Percentiles rank a stretch among this genome's conserved stretches.
phyloP scores from a whole-genome alignment of 2,113 vertebrate species.

The Podilymbus podiceps region DNA sequence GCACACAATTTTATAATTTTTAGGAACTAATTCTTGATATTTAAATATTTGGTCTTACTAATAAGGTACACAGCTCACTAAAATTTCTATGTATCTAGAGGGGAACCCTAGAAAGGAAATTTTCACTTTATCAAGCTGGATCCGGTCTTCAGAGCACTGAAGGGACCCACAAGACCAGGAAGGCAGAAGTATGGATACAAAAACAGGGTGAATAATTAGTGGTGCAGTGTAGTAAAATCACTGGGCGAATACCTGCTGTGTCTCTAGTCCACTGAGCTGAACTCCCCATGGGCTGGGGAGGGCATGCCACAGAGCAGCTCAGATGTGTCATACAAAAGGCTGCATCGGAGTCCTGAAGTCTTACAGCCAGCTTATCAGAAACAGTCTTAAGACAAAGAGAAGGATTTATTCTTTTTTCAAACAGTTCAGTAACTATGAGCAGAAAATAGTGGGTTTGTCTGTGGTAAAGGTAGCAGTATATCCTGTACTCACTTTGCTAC shows the following conservation, averaged over 20 bases:
- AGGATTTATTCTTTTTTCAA: background rate
- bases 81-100: background rate
- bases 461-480: constrained; percentile 1
- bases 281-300: background rate
- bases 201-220: background rate
- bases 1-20: background rate
- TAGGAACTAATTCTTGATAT: background rate
- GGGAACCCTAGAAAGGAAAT: background rate
- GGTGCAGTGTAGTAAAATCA: background rate
- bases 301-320: background rate
- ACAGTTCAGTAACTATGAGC: background rate
- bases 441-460: constrained; percentile 11
- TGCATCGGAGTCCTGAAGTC: background rate
- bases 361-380: background rate
- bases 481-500: constrained; percentile 4
- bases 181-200: background rate
- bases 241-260: background rate
- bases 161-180: background rate
- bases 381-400: background rate
- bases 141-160: background rate
- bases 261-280: background rate
- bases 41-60: background rate
- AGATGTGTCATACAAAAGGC: background rate
- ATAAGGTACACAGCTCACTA: background rate
- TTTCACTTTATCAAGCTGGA: background rate